These are phyloP conservation scores for Picathartes gymnocephalus DNA, from an alignment of 2,113 vertebrate genomes.

Conservation along the genomic window DNA sequence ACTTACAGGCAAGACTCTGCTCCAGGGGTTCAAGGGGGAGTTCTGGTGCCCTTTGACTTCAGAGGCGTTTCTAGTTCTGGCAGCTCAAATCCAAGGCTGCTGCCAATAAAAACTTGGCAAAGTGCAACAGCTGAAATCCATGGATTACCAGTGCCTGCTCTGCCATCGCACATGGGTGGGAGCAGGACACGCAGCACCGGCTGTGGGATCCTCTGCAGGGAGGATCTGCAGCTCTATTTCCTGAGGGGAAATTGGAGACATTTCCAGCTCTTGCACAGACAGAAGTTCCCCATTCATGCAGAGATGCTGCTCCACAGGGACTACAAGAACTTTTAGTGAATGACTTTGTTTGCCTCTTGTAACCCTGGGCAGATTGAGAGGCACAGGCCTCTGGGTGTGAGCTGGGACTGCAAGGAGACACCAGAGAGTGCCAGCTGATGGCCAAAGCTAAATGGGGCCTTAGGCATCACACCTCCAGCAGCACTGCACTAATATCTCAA, in stretches of 20 bases:
- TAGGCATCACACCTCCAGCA: neutral
- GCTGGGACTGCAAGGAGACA: neutral
- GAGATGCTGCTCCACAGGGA: neutral
- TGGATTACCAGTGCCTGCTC: neutral
- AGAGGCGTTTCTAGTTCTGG: neutral
- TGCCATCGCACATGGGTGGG: rapidly evolving
- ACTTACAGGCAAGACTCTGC: neutral
- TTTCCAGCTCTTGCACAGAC: neutral
- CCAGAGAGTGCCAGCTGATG: neutral
- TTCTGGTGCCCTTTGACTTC: neutral
- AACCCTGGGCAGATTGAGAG: neutral
- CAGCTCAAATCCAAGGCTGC: neutral
- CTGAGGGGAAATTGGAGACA: neutral
- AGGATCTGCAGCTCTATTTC: neutral
- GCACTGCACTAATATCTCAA: neutral
- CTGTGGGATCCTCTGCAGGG: neutral
- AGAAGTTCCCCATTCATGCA: neutral
- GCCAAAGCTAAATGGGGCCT: neutral
- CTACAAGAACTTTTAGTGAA: neutral
- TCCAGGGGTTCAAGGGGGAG: neutral
- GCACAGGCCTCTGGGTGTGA: neutral
- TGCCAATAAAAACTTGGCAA: neutral
- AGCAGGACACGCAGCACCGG: neutral
- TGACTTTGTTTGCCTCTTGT: neutral
- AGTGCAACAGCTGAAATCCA: neutral